These are phyloP conservation scores for Phylloscopus trochilus DNA, from an alignment of 2,113 vertebrate species.

Conservation along the genomic window DNA sequence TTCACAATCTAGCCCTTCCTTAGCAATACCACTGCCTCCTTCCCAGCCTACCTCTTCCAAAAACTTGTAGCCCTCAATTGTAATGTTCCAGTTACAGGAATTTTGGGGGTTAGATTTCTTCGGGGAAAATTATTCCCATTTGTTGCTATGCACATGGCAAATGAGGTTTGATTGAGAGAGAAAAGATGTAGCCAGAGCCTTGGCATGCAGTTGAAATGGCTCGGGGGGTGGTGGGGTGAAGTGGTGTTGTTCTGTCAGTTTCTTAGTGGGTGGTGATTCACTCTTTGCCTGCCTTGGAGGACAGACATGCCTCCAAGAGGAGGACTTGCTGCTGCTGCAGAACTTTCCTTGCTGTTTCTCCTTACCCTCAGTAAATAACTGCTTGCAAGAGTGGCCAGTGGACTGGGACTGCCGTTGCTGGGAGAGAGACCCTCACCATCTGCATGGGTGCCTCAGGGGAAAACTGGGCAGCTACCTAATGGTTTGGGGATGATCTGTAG, in stretches of 20 bases:
- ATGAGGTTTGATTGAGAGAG: not conserved
- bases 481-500: not conserved
- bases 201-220: not conserved
- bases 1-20: not conserved
- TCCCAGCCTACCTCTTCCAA: not conserved
- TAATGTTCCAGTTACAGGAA: not conserved
- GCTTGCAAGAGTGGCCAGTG: not conserved
- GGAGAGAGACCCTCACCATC: not conserved
- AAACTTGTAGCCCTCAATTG: too few species aligned
- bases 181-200: not conserved
- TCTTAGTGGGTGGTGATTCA: rapidly evolving
- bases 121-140: not conserved
- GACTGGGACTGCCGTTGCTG: not conserved
- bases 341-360: not conserved
- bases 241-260: not conserved
- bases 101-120: not conserved
- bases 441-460: not conserved
- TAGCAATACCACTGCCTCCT: not conserved
- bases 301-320: too few species aligned
- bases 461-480: not conserved
- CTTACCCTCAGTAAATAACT: not conserved
- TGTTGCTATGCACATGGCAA: not conserved
- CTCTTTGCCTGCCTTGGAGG: not conserved
- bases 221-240: not conserved
- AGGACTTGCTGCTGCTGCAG: not conserved